Percentiles rank a stretch among this genome's conserved stretches.
phyloP scores from a whole-genome alignment of 2,797 vertebrate genomes.

The Halcyon smyrnensis region DNA sequence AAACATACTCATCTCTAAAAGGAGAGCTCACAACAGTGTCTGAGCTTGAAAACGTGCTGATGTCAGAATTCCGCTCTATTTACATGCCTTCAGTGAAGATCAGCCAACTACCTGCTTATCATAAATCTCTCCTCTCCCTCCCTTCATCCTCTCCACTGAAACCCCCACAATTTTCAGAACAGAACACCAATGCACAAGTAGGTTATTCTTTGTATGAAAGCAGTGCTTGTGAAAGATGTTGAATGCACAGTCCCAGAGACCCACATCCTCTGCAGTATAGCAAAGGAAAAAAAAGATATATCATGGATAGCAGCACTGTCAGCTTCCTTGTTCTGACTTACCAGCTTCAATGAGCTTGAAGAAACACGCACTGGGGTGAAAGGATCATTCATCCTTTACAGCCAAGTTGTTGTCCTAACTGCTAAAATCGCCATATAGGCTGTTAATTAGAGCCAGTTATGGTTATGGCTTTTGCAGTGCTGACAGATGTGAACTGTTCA shows the following conservation, averaged over 20 bases:
- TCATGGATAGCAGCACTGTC: constrained; percentile 28
- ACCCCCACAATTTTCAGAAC: background rate
- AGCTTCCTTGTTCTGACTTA: background rate
- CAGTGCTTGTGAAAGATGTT: constrained; percentile 42
- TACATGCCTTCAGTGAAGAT: constrained; percentile 9
- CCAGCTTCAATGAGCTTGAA: background rate
- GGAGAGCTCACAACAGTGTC: background rate
- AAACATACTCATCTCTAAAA: background rate
- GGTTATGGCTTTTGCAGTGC: background rate
- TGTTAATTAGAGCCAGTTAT: constrained; percentile 20
- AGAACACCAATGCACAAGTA: constrained; percentile 20
- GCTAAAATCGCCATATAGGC: background rate
- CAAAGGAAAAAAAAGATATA: constrained; percentile 16
- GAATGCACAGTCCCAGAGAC: background rate
- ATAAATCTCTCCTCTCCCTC: constrained; percentile 39
- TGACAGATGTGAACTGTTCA: constrained; percentile 39
- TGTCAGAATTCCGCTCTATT: constrained; percentile 52
- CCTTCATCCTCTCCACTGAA: background rate
- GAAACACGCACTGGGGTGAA: constrained; percentile 31
- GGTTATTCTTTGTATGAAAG: constrained; percentile 65
- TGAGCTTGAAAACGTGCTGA: constrained; percentile 48
- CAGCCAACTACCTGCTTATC: constrained; percentile 54
- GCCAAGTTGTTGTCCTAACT: constrained; percentile 6
- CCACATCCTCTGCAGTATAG: background rate
- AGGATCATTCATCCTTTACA: constrained; percentile 20